Evolutionary conservation across 35 echinoderm and acorn worm species (phyloP).

Genomic region (Apostichopus californicus): DNA sequence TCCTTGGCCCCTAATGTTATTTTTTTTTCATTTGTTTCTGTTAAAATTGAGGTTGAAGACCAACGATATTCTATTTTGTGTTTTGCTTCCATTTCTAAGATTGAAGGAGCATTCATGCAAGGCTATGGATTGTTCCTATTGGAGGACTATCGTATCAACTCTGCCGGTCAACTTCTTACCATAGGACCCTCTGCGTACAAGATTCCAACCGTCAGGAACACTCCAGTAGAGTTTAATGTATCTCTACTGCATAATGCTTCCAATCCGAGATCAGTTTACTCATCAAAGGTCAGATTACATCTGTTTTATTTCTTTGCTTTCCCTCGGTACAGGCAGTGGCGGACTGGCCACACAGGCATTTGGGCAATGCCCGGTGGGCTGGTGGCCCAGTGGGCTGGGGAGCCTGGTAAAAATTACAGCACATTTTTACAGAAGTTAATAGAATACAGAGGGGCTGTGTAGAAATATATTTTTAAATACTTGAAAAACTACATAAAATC

Average conservation of each 20-base stretch:
- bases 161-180: slow-evolving; percentile 25
- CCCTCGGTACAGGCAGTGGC: not conserved
- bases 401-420: too few species aligned
- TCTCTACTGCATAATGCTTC: slow-evolving; percentile 44
- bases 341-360: not conserved
- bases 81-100: slow-evolving; percentile 3
- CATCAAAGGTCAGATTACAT: slow-evolving; percentile 46
- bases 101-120: slow-evolving; percentile 56
- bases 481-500: too few species aligned
- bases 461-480: too few species aligned
- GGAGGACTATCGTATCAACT: slow-evolving; percentile 34
- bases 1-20: not conserved
- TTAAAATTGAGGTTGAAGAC: too few species aligned
- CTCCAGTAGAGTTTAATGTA: slow-evolving; percentile 41
- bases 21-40: not conserved
- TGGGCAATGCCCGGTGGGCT: too few species aligned
- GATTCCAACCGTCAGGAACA: slow-evolving; percentile 27
- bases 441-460: too few species aligned
- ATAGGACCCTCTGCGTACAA: slow-evolving; percentile 41
- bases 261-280: slow-evolving; percentile 46
- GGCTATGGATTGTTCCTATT: slow-evolving; percentile 37
- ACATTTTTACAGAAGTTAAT: too few species aligned
- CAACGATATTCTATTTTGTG: not conserved
- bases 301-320: not conserved
- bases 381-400: too few species aligned